Evolutionary conservation across 1,140 invertebrate species (phyloP), one percentile per base, ranked within the genome.

Genomic region (Tetraneura akinire): DNA sequence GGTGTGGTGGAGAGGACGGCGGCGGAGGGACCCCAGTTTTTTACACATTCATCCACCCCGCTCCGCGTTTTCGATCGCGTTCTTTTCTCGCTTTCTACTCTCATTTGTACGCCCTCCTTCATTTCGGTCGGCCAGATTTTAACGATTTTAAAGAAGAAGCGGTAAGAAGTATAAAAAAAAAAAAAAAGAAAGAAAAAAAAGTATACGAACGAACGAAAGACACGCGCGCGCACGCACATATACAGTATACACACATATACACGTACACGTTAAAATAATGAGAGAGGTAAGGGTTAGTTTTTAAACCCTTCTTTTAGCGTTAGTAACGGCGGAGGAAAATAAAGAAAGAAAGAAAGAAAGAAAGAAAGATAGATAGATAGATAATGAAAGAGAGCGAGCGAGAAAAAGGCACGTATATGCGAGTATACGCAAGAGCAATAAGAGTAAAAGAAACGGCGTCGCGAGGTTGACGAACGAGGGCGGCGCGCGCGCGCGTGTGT

Each of bases 81-180:
- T 80, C 81, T 66, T 74, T 57, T 64, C 57, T 55, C 47, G 66
- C 64, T 73, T 78, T 82, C 3, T 37, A 8, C 32, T 4, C 82
- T 83, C 83, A 83, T 83, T 83, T 83, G 82, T 83, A 83, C 82
- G 81, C 80, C 51, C 80, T 66, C 62, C 81, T 81, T 83, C 83
- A 82, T 82, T 82, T 82, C 81, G 83, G 81, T 81, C 80, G 82
- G 83, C 82, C 82, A 82, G 83, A 83, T 83, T 83, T 83, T 83
- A 83, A 83, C 83, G 83, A 83, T 83, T 83, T 81, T 81, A 76
- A 81, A 81, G 80, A 81, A 76, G 80, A 81, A 64, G 45, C 71
- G 80, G 80, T 71, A 76, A 81, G 53, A 66, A 76, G 18, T 73
- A 57, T 45, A 80, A 66, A 42, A 66, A 80, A 53, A 80, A 70